Conservation (phyloP, 2,113 vertebrate species). For the Galeopterus variegatus region DNA sequence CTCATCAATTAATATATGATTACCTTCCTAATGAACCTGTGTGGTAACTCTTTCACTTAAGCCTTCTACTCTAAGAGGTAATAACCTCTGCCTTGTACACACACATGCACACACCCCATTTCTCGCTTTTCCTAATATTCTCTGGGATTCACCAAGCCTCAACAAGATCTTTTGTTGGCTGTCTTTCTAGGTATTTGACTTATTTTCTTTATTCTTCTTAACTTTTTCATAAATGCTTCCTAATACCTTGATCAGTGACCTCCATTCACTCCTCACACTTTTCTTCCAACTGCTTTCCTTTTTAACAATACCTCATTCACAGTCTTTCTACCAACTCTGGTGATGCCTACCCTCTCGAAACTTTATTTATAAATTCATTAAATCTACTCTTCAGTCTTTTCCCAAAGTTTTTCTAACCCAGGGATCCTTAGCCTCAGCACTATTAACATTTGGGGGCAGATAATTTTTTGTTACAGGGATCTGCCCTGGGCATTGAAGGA, state of each 20-base stretch:
- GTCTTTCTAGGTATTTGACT: not conserved
- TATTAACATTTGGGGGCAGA: not conserved
- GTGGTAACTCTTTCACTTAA: not conserved
- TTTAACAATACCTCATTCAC: not conserved
- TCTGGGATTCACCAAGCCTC: not conserved
- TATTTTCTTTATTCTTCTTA: conserved; percentile 51
- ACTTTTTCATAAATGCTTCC: not conserved
- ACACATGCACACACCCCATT: not conserved
- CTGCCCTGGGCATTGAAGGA: not conserved
- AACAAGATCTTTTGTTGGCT: not conserved
- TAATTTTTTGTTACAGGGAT: not conserved
- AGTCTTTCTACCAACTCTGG: not conserved
- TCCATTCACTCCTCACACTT: not conserved
- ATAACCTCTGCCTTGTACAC: fast-evolving
- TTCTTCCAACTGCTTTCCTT: conserved; percentile 4
- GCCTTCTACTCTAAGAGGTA: not conserved
- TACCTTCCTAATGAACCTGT: not conserved
- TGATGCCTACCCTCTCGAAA: not conserved
- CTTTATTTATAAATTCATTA: conserved; percentile 40
- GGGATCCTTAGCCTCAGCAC: not conserved
- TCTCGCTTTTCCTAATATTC: not conserved
- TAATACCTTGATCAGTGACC: not conserved
- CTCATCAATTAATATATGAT: not conserved
- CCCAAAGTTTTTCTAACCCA: not conserved
- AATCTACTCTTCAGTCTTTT: conserved; percentile 27